phyloP scores from a whole-genome alignment of 2,797 vertebrate species.

The Alca torda region DNA sequence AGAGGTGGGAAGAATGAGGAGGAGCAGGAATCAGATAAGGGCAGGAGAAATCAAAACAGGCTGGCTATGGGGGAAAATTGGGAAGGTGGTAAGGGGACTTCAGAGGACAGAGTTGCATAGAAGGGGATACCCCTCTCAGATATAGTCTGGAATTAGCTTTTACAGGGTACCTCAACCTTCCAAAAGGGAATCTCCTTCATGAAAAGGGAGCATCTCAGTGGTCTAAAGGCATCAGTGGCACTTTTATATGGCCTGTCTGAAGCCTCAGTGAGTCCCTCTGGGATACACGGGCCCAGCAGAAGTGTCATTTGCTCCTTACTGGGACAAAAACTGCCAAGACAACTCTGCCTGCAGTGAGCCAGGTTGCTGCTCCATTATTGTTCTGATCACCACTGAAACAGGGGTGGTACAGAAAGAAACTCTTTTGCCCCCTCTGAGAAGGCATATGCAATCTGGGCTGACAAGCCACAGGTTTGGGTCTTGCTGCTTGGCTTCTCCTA shows the following conservation, averaged over 20 bases:
- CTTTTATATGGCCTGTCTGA: neutral
- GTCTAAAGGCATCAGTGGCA: neutral
- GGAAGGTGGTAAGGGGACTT: neutral
- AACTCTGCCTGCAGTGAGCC: neutral
- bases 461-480: neutral
- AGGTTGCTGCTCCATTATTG: neutral
- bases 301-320: neutral
- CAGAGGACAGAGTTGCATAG: neutral
- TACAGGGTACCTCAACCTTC: neutral
- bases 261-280: neutral
- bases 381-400: neutral
- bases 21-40: neutral
- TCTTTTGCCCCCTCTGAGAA: neutral
- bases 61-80: no score
- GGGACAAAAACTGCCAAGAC: neutral
- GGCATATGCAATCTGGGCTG: neutral
- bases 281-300: neutral
- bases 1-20: neutral
- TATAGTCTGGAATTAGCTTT: neutral
- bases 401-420: neutral
- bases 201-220: neutral
- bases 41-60: neutral
- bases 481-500: neutral
- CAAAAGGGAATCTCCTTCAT: neutral
- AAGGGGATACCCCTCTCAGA: neutral